Evolutionary conservation across 2,888 invertebrate genomes (phyloP), one percentile per base, ranked within the genome.

Genomic region (Rhabditoides inermis): DNA sequence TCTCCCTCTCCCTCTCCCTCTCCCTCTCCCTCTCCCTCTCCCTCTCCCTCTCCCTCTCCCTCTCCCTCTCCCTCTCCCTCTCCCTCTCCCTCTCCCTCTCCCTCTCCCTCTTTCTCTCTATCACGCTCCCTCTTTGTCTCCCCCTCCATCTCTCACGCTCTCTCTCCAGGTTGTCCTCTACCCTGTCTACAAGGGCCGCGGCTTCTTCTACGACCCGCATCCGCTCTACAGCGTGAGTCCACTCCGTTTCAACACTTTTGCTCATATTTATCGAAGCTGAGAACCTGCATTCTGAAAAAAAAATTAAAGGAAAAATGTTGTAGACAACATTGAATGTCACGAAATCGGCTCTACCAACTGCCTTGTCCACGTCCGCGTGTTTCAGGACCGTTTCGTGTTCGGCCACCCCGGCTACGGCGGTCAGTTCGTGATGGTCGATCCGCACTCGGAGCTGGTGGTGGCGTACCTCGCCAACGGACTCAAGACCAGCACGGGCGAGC

Each of bases 321-420:
- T n/a, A n/a, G n/a, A n/a, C n/a, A n/a, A n/a, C n/a, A n/a, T n/a
- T n/a, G n/a, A n/a, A n/a, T n/a, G n/a, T n/a, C n/a, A n/a, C n/a
- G n/a, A n/a, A n/a, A n/a, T n/a, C n/a, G n/a, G n/a, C n/a, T n/a
- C n/a, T n/a, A n/a, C n/a, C n/a, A n/a, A n/a, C n/a, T n/a, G n/a
- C n/a, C n/a, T n/a, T n/a, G n/a, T n/a, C n/a, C n/a, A n/a, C n/a
- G n/a, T n/a, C n/a, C n/a, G n/a, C n/a, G n/a, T n/a, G n/a, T 39
- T 65, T 28, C 49, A 68, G 69, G 60, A 58, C 6, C 61, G 60
- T 10, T 72, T 51, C 51, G 61, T 61, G 12, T 72, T 72, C 49
- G 72, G 72, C 25, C 72, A 72, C 44, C 72, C 72, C 7, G 72
- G 72, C 25, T 72, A 64, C 44, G 72, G 72, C 6, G 70, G 72